Base-by-base conservation (phyloP, 2,888 invertebrate species). In the Agrotis ipsilon region DNA sequence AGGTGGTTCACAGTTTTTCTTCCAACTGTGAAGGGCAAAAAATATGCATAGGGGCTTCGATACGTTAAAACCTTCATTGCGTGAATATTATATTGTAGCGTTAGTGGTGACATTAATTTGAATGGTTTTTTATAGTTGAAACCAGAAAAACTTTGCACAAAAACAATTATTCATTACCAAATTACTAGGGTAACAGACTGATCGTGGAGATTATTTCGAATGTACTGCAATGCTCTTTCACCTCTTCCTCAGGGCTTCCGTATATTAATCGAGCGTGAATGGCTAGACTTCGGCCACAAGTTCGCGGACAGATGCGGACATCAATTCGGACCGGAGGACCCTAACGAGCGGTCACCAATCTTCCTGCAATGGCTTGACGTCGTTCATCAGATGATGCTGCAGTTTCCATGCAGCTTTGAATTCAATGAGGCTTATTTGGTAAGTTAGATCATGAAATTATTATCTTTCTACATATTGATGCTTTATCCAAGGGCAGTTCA, bases 301-400 rank as follows among this genome's bases (percentile, higher is more conserved):
- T 99, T 99, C 95, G 98, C 98, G 9, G 99, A 99, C 94, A 97
- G 99, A 63, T 99, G 99, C 92, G 98, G 98, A 0, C 98, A 98
- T 88, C 97, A 97, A 49, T 97, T 98, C 54, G 98, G 98, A 18
- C 97, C 97, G 5, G 98, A 98, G 80, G 99, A 99, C 89, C 96
- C 97, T n/a, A 99, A 99, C 93, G 99, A 99, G 95, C 97, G 99
- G 48, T 99, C 99, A 90, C 99, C 99, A 6, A 98, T 99, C 84
- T 99, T 99, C 96, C 96, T 99, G 75, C 99, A 99, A 94, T 99
- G 99, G 99, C 96, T 99, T 54, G 99, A 99, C 93, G 98, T 99
- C 89, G 98, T 99, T 6, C 98, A 99, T 94, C 99, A 99, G 95
- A 97, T 99, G 81, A 97, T 98, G 88, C 91, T 96, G 74, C 99